These are phyloP conservation scores for Pediacus dermestoides DNA, from an alignment of 2,888 invertebrate genomes.

Conservation along the genomic window DNA sequence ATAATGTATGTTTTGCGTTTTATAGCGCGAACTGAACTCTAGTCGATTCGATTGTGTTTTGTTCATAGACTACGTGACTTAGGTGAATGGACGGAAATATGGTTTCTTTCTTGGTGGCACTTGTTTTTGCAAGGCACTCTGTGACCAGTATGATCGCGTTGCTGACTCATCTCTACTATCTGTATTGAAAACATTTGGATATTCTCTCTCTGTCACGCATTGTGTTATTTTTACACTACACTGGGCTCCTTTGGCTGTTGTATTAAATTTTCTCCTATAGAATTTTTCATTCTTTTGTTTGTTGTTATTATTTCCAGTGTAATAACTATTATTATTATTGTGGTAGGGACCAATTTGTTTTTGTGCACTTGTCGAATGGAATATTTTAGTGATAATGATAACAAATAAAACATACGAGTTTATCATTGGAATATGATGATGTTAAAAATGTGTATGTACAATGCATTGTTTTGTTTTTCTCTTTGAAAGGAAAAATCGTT, in stretches of 20 bases:
- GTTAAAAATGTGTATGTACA: no score
- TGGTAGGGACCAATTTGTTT: no score
- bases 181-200: slow-evolving; percentile 3
- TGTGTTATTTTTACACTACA: slow-evolving; percentile 5
- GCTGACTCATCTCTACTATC: slow-evolving; percentile 7
- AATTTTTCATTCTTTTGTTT: neutral
- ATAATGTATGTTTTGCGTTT: no score
- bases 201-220: neutral
- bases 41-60: no score
- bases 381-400: no score
- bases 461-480: no score
- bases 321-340: neutral
- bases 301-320: slow-evolving; percentile 1
- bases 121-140: slow-evolving; percentile 37
- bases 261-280: neutral
- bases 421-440: no score
- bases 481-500: no score
- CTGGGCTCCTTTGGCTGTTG: neutral
- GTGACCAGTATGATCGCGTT: slow-evolving; percentile 34
- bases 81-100: slow-evolving; percentile 34
- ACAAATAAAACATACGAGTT: no score
- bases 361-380: no score
- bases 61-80: slow-evolving; percentile 37
- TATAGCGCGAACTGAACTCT: no score
- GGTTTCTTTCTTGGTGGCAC: slow-evolving; percentile 29